Base-by-base conservation (phyloP, 2,888 invertebrate species). In the Flabesymbios commensalis region DNA sequence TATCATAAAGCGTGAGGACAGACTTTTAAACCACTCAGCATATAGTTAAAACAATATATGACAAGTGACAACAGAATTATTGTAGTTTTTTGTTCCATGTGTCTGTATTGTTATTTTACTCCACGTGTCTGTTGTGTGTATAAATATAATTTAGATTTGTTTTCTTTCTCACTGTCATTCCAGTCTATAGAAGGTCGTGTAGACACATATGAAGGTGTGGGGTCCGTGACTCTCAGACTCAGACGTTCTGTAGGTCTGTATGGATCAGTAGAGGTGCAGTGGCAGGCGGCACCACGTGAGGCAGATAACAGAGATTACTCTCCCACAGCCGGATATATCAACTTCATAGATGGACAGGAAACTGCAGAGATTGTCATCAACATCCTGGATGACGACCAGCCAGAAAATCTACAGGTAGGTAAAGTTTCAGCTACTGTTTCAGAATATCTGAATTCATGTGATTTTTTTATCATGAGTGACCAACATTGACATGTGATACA, bases 121-220 rank as follows among this genome's bases (percentile, higher is more conserved):
- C n/a, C n/a, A n/a, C n/a, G n/a, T n/a, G n/a, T n/a, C n/a, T n/a
- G n/a, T n/a, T n/a, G n/a, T n/a, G n/a, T n/a, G n/a, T n/a, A n/a
- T n/a, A n/a, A n/a, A n/a, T n/a, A n/a, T n/a, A n/a, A n/a, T n/a
- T n/a, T n/a, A n/a, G n/a, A n/a, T n/a, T n/a, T n/a, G n/a, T n/a
- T n/a, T n/a, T n/a, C n/a, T n/a, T n/a, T n/a, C n/a, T n/a, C n/a
- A n/a, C n/a, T n/a, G n/a, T 56, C 5, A 5, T 33, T 22, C 26
- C 69, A 80, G 80, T 80, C 77, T 61, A 69, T 71, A 24, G 78
- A 80, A 36, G 78, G 78, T 7, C 72, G 78, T 3, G 64, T 80
- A 19, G 79, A 80, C 65, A 72, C 74, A 2, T 76, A 78, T 72
- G 79, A 80, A 60, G 76, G 75, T 43, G 71, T 68, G 61, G 75